These are phyloP conservation scores for Sebastes minor DNA, from an alignment of 2,797 vertebrate genomes.

Conservation along the genomic window DNA sequence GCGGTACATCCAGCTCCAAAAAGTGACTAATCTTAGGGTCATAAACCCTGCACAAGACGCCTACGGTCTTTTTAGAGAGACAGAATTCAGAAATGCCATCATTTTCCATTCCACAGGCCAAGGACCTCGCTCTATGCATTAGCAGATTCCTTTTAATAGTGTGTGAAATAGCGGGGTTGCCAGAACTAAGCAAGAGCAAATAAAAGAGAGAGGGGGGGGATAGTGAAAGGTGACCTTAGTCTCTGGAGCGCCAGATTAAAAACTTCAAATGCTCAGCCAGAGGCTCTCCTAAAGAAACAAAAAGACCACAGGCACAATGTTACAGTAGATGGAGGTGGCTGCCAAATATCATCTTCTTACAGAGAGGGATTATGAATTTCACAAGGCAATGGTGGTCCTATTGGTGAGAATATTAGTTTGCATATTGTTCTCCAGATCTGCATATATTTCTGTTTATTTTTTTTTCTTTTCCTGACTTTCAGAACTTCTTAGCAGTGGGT, in stretches of 20 bases:
- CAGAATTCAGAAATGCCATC: constrained; percentile 80
- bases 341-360: constrained; percentile 76
- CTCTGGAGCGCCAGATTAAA: constrained; percentile 81
- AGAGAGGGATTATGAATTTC: constrained; percentile 77
- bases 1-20: constrained; percentile 80
- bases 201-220: constrained; percentile 63
- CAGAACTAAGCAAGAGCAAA: constrained; percentile 77
- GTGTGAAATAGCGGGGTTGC: constrained; percentile 79
- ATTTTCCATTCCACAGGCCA: constrained; percentile 77
- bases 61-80: constrained; percentile 77
- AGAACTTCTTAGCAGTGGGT: constrained; percentile 27
- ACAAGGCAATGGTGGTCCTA: constrained; percentile 72
- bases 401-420: constrained; percentile 68
- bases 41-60: constrained; percentile 80
- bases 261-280: constrained; percentile 79
- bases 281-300: constrained; percentile 75
- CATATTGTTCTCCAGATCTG: constrained; percentile 67
- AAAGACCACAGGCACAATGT: constrained; percentile 73
- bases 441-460: constrained; percentile 51
- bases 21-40: constrained; percentile 85
- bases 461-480: constrained; percentile 49
- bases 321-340: constrained; percentile 73
- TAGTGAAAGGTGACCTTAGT: constrained; percentile 81
- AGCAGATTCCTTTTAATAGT: constrained; percentile 81
- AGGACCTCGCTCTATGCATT: constrained; percentile 73